These are phyloP conservation scores for Lycophotia porphyrea DNA, from an alignment of 2,888 invertebrate genomes.

Conservation along the genomic window DNA sequence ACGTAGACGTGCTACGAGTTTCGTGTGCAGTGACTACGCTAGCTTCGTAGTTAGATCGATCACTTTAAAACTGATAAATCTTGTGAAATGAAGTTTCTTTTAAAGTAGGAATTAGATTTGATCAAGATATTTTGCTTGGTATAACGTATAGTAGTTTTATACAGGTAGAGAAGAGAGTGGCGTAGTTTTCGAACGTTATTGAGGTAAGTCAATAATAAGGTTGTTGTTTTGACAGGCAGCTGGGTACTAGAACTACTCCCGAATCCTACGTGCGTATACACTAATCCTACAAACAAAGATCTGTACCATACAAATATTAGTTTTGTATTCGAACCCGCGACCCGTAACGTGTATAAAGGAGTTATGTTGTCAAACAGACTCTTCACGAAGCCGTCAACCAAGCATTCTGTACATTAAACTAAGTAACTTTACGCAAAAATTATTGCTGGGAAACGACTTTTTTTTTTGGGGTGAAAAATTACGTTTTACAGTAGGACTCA, in stretches of 20 bases:
- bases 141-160: not conserved
- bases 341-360: conserved; percentile 14
- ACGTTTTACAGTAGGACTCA: no score
- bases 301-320: conserved; percentile 23
- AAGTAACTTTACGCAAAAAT: no score
- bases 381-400: no score
- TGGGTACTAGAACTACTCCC: not conserved
- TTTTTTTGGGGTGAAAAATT: no score
- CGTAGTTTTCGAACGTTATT: not conserved
- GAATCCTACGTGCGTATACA: conserved; percentile 3
- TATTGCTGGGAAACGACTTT: no score
- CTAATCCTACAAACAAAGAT: conserved; percentile 5
- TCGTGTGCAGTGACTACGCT: conserved; percentile 44
- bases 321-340: conserved; percentile 1
- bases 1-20: conserved; percentile 57
- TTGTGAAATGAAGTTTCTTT: conserved; percentile 40
- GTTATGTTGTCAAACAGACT: conserved; percentile 22
- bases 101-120: conserved; percentile 39
- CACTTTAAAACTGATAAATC: conserved; percentile 55
- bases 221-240: conserved; percentile 3
- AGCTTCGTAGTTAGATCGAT: conserved; percentile 53
- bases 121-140: not conserved
- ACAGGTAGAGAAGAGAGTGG: not conserved
- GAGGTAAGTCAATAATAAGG: not conserved
- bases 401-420: no score